Evolutionary conservation across 2,113 vertebrate species (phyloP).

Genomic region (Ptyas mucosa): DNA sequence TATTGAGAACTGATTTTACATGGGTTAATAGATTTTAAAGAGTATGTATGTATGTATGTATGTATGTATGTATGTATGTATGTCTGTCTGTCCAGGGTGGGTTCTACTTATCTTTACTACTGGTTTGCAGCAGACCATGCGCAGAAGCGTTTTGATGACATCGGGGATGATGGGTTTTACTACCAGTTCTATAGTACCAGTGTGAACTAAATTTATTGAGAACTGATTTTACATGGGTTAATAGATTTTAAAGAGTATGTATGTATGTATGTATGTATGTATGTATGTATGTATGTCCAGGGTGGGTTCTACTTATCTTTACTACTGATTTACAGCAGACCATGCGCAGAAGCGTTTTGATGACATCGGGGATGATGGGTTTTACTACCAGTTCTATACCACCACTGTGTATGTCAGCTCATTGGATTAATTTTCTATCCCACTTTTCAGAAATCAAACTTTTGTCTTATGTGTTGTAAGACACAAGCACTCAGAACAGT

Average conservation of each 20-base stretch:
- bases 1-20: background rate
- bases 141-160: no score
- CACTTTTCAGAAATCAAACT: background rate
- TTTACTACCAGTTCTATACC: no score
- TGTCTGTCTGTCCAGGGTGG: no score
- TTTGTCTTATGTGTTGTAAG: background rate
- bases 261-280: no score
- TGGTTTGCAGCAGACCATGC: no score
- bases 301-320: no score
- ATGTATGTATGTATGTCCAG: background rate
- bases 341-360: no score
- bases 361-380: no score
- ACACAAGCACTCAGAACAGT: background rate
- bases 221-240: background rate
- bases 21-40: background rate
- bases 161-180: no score
- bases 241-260: background rate
- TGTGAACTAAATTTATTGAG: background rate
- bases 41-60: background rate
- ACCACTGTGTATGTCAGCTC: background rate
- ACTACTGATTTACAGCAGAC: no score
- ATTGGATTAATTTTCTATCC: background rate
- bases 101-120: no score
- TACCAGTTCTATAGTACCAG: no score
- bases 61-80: background rate